Percentiles rank a stretch among this genome's conserved stretches.
Conservation (phyloP, 2,113 vertebrate species). For the Ciconia maguari region DNA sequence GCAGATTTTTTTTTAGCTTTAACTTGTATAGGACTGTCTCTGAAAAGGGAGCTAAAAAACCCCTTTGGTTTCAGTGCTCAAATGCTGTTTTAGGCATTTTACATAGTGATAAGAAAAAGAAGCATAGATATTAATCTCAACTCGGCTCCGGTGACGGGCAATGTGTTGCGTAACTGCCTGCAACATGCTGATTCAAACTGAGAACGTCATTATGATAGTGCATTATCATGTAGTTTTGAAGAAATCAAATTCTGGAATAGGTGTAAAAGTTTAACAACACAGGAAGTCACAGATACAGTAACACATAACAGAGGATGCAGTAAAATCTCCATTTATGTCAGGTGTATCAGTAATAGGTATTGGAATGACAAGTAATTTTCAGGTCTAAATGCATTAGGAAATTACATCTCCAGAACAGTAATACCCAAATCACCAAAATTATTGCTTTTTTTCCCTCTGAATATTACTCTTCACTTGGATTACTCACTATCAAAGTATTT, state of each 20-base stretch:
- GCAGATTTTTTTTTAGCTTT: not conserved
- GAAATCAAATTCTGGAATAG: constrained; percentile 37
- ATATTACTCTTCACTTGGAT: not conserved
- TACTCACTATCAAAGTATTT: not conserved
- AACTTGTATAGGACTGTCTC: not conserved
- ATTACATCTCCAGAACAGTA: not conserved
- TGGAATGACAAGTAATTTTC: constrained; percentile 15
- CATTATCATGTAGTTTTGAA: not conserved
- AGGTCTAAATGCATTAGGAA: not conserved
- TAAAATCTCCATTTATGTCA: not conserved
- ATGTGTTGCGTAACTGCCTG: not conserved
- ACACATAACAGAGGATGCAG: not conserved
- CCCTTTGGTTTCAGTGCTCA: not conserved
- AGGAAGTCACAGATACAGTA: not conserved
- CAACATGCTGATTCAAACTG: constrained; percentile 33
- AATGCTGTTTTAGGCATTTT: not conserved
- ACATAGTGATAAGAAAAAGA: not conserved
- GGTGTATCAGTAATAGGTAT: not conserved
- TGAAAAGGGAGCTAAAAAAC: not conserved
- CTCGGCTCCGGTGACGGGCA: not conserved
- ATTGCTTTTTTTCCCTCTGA: not conserved
- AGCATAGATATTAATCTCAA: constrained; percentile 11
- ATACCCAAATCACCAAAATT: not conserved
- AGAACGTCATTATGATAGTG: not conserved
- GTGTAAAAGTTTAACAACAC: constrained; percentile 28